Evolutionary conservation across 2,797 vertebrate species (phyloP).

Genomic region (Coilia nasus): DNA sequence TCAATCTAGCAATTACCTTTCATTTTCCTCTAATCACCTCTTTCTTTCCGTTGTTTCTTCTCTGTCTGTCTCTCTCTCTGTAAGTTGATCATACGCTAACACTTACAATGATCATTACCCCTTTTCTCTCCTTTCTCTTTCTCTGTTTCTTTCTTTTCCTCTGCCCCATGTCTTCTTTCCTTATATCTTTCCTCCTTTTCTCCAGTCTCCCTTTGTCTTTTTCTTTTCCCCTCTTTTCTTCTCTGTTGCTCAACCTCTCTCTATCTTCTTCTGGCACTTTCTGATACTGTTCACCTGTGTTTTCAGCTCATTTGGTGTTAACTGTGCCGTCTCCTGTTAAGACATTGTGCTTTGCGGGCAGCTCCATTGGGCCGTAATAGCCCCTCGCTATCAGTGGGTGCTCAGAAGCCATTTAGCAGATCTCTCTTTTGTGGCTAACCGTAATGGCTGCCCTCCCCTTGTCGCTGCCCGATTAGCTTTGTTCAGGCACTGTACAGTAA

Average conservation of each 20-base stretch:
- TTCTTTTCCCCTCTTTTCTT: neutral
- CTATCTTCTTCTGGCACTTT: neutral
- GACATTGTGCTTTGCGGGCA: too few species aligned
- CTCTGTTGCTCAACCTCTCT: constrained; percentile 32
- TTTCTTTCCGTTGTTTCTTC: neutral
- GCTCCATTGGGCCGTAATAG: neutral
- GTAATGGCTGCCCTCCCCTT: neutral
- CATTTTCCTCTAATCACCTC: neutral
- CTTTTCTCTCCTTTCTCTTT: neutral
- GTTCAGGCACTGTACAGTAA: neutral
- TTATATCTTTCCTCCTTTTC: too few species aligned
- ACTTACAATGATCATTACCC: neutral
- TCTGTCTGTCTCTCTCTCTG: neutral
- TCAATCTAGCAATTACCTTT: neutral
- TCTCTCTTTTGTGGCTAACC: neutral
- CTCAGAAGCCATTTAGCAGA: neutral
- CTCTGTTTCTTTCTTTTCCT: neutral
- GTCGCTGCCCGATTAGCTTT: neutral
- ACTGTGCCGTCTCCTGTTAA: too few species aligned
- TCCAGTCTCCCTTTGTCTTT: too few species aligned
- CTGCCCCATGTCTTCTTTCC: neutral
- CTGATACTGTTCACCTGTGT: too few species aligned
- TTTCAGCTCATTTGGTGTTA: too few species aligned
- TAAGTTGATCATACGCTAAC: neutral
- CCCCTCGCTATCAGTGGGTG: neutral